Evolutionary conservation across 2,888 invertebrate genomes (phyloP).

Genomic region (Octonoba sinensis): DNA sequence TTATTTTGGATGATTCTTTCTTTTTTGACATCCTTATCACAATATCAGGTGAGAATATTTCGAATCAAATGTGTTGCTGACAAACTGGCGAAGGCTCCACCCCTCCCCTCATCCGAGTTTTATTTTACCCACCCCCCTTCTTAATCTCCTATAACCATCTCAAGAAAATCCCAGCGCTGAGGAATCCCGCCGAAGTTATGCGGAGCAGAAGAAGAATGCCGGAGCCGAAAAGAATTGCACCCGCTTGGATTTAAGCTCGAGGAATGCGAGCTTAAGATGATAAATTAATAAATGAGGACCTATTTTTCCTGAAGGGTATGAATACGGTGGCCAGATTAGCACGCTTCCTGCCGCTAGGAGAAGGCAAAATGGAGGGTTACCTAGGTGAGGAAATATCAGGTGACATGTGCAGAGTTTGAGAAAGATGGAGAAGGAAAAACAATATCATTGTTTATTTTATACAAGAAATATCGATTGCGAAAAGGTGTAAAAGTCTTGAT

Average conservation of each 20-base stretch:
- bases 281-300: conserved; percentile 57
- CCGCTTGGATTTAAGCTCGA: conserved; percentile 29
- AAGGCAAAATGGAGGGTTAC: no score
- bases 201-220: conserved; percentile 36
- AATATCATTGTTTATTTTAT: no score
- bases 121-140: background rate
- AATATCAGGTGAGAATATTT: no score
- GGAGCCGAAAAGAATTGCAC: background rate
- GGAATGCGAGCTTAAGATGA: conserved; percentile 54
- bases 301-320: conserved; percentile 9
- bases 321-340: conserved; percentile 25
- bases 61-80: no score
- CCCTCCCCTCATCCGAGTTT: conserved; percentile 3
- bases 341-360: conserved; percentile 21
- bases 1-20: no score
- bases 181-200: conserved; percentile 29
- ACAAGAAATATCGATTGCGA: no score
- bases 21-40: no score
- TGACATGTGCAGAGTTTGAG: conserved; percentile 21
- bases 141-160: conserved; percentile 25
- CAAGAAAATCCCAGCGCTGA: conserved; percentile 5
- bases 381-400: conserved; percentile 10
- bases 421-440: no score
- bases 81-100: no score
- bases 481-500: no score